Evolutionary conservation across 1,140 invertebrate genomes (phyloP), one percentile per base, ranked within the genome.

Genomic region (Bombus balteatus): DNA sequence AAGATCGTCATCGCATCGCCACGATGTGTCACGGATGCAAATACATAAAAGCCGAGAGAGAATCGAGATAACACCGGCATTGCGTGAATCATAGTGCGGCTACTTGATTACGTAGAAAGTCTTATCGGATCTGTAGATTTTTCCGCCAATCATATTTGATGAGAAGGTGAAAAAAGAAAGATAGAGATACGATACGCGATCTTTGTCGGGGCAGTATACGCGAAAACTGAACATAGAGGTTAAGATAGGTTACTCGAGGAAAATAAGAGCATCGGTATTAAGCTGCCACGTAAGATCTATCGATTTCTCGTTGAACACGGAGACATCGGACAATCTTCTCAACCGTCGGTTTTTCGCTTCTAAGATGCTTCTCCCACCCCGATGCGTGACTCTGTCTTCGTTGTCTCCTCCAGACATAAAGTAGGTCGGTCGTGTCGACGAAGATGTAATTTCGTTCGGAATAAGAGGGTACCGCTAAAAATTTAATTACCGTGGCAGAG

Each of bases 381-480:
- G 25, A 13, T 28, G 70, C 41, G 13, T 39, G 39, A 18, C 28
- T 18, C 28, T 9, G 39, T 3, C 13, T 15, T n/a, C 15, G 72
- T 74, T 32, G 41, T 47, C 41, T 47, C 41, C 5, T 18, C 3
- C n/a, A 34, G 41, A 10, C 18, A 8, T 22, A 75, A 75, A 75
- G 73, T 75, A 75, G 73, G 73, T 75, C 72, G 43, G 47, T 39
- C 74, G 25, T n/a, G 59, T n/a, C 59, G 59, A 37, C 32, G 32
- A 37, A 57, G 74, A 76, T 76, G 32, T 53, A 37, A 34, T 43
- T 57, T 9, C 47, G 47, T 77, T 18, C 12, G 57, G 28, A n/a
- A 62, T 32, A 41, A 28, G n/a, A n/a, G 37, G 39, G 43, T 59
- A 53, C 34, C 28, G 57, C 25, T 39, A 59, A 74, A 75, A 74